Evolutionary conservation across 2,888 invertebrate species (phyloP).

Genomic region (Leptogaster cylindrica): DNA sequence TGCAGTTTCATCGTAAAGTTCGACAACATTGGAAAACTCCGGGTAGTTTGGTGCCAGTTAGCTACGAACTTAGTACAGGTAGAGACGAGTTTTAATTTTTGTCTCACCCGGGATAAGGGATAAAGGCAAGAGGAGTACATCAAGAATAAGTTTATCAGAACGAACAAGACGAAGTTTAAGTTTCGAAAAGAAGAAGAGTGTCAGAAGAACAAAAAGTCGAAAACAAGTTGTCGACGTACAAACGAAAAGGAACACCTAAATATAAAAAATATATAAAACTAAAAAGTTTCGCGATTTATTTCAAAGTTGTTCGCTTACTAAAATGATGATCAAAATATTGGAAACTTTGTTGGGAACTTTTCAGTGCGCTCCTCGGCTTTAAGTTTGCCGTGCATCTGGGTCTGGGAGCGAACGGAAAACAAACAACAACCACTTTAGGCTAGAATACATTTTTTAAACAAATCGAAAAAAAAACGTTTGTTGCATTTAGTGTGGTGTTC

Average conservation of each 20-base stretch:
- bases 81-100: slow-evolving; percentile 62
- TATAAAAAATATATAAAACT: slow-evolving; percentile 30
- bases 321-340: slow-evolving; percentile 50
- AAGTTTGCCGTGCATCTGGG: slow-evolving; percentile 10
- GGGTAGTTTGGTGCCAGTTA: slow-evolving; percentile 62
- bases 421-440: slow-evolving; percentile 30
- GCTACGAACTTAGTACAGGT: slow-evolving; percentile 64
- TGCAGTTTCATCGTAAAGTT: slow-evolving; percentile 61
- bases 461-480: too few relatives aligned
- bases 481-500: too few relatives aligned
- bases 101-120: slow-evolving; percentile 55
- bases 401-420: neutral
- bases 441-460: too few relatives aligned
- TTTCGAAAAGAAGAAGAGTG: slow-evolving; percentile 41
- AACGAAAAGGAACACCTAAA: slow-evolving; percentile 31
- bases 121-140: slow-evolving; percentile 42
- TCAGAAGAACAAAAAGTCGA: slow-evolving; percentile 42
- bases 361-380: slow-evolving; percentile 46
- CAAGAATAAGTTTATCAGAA: slow-evolving; percentile 45
- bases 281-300: slow-evolving; percentile 50
- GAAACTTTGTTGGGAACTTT: slow-evolving; percentile 49
- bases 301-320: slow-evolving; percentile 49
- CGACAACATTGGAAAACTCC: slow-evolving; percentile 63
- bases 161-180: slow-evolving; percentile 45
- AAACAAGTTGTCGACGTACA: slow-evolving; percentile 25